phyloP scores from a whole-genome alignment of 2,113 vertebrate species.

The Sebastes fasciatus region DNA sequence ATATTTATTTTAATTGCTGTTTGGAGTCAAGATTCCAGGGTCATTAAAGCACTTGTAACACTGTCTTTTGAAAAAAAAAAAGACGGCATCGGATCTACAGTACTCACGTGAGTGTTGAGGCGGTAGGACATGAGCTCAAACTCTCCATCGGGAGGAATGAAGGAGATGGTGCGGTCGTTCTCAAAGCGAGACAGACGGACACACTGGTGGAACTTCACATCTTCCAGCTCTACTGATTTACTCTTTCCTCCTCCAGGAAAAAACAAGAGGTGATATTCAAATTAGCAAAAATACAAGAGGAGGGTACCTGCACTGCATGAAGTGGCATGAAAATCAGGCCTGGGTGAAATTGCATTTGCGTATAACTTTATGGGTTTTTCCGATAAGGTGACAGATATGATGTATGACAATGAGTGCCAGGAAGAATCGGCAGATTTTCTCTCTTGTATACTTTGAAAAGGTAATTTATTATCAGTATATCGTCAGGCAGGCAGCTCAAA shows the following conservation, averaged over 20 bases:
- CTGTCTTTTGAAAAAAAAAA: no score
- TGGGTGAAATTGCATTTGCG: neutral
- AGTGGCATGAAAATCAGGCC: neutral
- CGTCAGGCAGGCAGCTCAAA: neutral
- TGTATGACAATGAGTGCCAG: neutral
- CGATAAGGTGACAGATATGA: neutral
- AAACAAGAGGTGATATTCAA: neutral
- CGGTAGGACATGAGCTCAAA: slow-evolving; percentile 94
- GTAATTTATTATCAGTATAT: neutral
- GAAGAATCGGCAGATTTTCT: neutral
- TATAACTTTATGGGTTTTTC: neutral
- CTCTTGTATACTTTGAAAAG: neutral
- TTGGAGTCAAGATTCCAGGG: no score
- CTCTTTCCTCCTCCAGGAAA: slow-evolving; percentile 88
- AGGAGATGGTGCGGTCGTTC: slow-evolving; percentile 92
- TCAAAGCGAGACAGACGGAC: slow-evolving; percentile 92
- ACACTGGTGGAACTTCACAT: slow-evolving; percentile 93
- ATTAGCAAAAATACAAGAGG: neutral
- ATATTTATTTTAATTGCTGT: no score
- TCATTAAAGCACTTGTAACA: no score
- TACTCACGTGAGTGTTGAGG: slow-evolving; percentile 90
- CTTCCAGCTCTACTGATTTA: slow-evolving; percentile 92
- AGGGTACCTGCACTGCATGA: neutral
- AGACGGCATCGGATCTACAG: neutral
- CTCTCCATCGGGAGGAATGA: slow-evolving; percentile 92